Evolutionary conservation across 1,140 invertebrate genomes (phyloP).

Genomic region (Bombus ignitus): DNA sequence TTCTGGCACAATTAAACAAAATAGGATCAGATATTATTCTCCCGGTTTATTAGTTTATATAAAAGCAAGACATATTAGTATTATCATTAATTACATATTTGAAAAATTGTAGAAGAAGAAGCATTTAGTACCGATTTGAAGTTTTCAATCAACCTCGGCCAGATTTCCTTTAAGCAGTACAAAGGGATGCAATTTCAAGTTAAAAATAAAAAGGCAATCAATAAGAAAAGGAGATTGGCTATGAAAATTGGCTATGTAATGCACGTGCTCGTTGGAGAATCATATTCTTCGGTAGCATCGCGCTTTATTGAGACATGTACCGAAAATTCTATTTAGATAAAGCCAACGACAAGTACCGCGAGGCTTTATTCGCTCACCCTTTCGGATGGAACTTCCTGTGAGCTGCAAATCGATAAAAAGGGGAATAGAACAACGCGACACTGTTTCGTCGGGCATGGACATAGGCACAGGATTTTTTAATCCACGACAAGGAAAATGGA

Average conservation of each 20-base stretch:
- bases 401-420: background rate
- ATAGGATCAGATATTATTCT: background rate
- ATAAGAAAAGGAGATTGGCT: background rate
- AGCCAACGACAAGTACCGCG: background rate
- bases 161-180: background rate
- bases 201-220: background rate
- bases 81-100: background rate
- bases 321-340: conserved; percentile 26
- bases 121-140: background rate
- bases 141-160: background rate
- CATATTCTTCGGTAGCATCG: background rate
- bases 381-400: background rate
- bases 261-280: background rate
- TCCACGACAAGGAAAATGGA: conserved; percentile 1
- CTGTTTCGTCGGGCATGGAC: conserved; percentile 8
- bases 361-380: background rate
- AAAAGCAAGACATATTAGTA: background rate
- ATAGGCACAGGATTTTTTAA: background rate
- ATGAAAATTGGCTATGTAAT: background rate
- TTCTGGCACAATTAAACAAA: background rate
- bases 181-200: background rate
- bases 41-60: background rate
- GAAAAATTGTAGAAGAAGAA: background rate
- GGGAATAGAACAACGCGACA: background rate
- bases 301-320: background rate